Conservation (phyloP, 2,888 invertebrate species). For the Ypsolopha scabrella region DNA sequence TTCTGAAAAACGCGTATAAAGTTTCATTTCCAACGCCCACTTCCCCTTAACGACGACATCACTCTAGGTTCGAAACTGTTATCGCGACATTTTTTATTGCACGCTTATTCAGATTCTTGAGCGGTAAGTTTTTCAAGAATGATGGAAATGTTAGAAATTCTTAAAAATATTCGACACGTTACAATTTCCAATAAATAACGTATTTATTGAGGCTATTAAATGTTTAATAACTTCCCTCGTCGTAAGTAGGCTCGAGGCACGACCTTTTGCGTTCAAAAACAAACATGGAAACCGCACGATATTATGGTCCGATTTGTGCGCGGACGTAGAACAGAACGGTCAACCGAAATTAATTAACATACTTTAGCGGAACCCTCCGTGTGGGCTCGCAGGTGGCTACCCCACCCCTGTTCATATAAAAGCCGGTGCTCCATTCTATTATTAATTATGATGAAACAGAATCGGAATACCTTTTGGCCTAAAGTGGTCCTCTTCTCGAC, state of each 20-base stretch:
- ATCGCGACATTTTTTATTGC: not conserved
- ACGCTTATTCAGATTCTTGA: not conserved
- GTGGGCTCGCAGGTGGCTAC: not conserved
- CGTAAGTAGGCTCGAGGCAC: not conserved
- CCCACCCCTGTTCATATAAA: not conserved
- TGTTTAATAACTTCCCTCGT: not conserved
- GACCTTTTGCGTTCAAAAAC: constrained; percentile 46
- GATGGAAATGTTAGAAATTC: not conserved
- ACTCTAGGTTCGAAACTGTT: too few relatives aligned
- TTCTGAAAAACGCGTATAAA: too few relatives aligned
- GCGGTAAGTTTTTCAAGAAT: not conserved
- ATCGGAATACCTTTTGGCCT: too few relatives aligned
- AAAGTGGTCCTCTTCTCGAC: too few relatives aligned
- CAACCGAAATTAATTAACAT: constrained; percentile 70
- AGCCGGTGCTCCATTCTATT: not conserved
- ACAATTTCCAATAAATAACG: not conserved
- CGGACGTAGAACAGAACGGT: constrained; percentile 50
- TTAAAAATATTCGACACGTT: not conserved
- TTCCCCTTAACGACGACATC: too few relatives aligned
- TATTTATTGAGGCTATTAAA: not conserved
- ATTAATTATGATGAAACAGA: not conserved
- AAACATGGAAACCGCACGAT: constrained; percentile 54
- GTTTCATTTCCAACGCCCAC: too few relatives aligned
- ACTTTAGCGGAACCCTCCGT: constrained; percentile 59
- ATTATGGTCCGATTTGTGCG: constrained; percentile 50